A percentile compares a stretch with the other conserved stretches of the same genome.
phyloP scores from a whole-genome alignment of 2,888 invertebrate species.

The Pachycephus smyrnensis region DNA sequence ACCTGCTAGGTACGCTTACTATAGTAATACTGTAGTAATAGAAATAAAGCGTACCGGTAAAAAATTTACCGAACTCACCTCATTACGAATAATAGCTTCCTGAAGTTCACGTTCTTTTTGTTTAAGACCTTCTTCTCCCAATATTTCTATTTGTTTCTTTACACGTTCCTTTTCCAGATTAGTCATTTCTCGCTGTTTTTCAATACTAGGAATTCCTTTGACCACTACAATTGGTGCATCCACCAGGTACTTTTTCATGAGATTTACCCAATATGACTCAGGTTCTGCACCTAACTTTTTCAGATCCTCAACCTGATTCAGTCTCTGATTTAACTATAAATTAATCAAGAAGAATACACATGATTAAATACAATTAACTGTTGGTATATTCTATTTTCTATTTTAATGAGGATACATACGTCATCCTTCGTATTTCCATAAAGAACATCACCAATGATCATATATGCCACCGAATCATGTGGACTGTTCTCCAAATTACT shows the following conservation, averaged over 20 bases:
- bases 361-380: slow-evolving; percentile 11
- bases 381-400: slow-evolving; percentile 1
- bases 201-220: slow-evolving; percentile 75
- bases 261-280: slow-evolving; percentile 77
- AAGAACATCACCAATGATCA: slow-evolving; percentile 85
- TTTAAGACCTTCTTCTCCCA: slow-evolving; percentile 79
- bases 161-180: slow-evolving; percentile 80
- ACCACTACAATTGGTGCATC: slow-evolving; percentile 75
- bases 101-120: slow-evolving; percentile 73
- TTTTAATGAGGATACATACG: slow-evolving; percentile 69
- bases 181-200: slow-evolving; percentile 76
- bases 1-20: too few relatives aligned
- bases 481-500: slow-evolving; percentile 82
- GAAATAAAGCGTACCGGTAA: too few relatives aligned
- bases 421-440: slow-evolving; percentile 82
- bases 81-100: slow-evolving; percentile 81
- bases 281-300: slow-evolving; percentile 74
- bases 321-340: slow-evolving; percentile 74
- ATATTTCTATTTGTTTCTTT: slow-evolving; percentile 72
- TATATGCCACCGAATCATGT: slow-evolving; percentile 81
- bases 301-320: slow-evolving; percentile 77
- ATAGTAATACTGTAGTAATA: too few relatives aligned
- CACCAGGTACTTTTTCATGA: slow-evolving; percentile 77
- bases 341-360: slow-evolving; percentile 6
- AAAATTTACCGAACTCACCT: slow-evolving; percentile 67